Evolutionary conservation across 2,797 vertebrate species (phyloP), one percentile per base, ranked within the genome.

Genomic region (Helicolenus hilgendorfi): DNA sequence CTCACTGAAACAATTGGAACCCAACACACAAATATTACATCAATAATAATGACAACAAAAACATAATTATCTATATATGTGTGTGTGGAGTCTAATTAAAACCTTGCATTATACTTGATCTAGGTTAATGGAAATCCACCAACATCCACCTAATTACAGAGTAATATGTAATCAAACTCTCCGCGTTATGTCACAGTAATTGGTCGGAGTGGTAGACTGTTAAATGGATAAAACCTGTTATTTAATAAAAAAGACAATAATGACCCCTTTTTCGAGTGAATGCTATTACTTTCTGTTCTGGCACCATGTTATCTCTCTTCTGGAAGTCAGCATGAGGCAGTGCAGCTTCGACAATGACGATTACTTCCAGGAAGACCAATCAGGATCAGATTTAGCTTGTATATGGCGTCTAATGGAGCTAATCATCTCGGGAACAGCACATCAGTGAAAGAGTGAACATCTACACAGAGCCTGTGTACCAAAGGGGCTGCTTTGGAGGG

Each of bases 21-120:
- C 6, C 26, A 36, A 10, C 6, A 45, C 2, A 22, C 26, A 13
- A 18, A 62, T 24, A 62, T 60, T 5, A 71, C n/a, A 70, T 63
- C 27, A 15, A 45, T 22, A 55, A 69, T 29, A n/a, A 58, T 8
- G 14, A 27, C 6, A 29, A 35, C 26, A 56, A 68, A 33, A 80
- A 80, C 59, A 72, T 11, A 56, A 72, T 63, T 9, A 77, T 38
- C 35, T 26, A 31, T 3, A 31, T 59, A 53, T 15, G 6, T 15
- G 26, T 20, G 31, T 24, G 62, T 13, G 18, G 11, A 77, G 77
- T 82, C 11, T 75, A 67, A 75, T 81, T 49, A 73, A 63, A 72
- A 36, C 8, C 24, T 56, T 69, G 26, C 22, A 58, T 70, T 26
- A 60, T 56, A 18, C 20, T 58, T 5, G 0, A 64, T 74, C 69